phyloP scores from a whole-genome alignment of 2,888 invertebrate species.

The Watsonalla binaria region DNA sequence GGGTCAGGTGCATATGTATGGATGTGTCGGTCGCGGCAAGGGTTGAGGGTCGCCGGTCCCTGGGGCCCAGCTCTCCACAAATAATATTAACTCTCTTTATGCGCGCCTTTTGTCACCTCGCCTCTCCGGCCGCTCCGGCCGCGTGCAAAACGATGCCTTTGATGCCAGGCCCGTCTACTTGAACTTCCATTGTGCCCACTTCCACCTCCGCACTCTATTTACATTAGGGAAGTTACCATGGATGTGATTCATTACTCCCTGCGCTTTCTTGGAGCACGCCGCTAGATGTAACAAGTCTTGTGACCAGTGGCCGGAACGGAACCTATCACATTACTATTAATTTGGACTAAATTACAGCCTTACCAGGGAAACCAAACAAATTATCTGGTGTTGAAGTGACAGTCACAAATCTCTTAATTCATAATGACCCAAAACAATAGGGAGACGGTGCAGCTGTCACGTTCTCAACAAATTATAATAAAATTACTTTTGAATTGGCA shows the following conservation, averaged over 20 bases:
- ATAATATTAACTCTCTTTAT: slow-evolving; percentile 58
- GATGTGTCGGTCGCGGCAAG: slow-evolving; percentile 13
- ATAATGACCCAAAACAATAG: slow-evolving; percentile 25
- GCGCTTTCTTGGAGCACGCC: neutral
- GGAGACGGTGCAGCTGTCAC: slow-evolving; percentile 28
- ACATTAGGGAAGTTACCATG: slow-evolving; percentile 2
- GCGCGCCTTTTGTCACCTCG: slow-evolving; percentile 43
- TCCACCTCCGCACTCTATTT: slow-evolving; percentile 25
- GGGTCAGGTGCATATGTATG: slow-evolving; percentile 32
- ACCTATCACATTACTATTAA: neutral
- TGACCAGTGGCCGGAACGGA: neutral
- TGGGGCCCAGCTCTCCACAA: slow-evolving; percentile 33
- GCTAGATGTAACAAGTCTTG: neutral
- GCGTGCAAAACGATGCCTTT: slow-evolving; percentile 51
- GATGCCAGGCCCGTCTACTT: slow-evolving; percentile 43
- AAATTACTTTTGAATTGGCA: slow-evolving; percentile 46
- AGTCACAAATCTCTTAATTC: slow-evolving; percentile 24
- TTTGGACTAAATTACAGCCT: neutral
- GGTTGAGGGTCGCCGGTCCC: slow-evolving; percentile 25
- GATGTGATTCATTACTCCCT: neutral
- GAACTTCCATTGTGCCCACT: slow-evolving; percentile 33
- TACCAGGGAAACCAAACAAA: slow-evolving; percentile 12
- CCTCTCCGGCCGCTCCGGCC: slow-evolving; percentile 13
- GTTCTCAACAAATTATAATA: slow-evolving; percentile 40
- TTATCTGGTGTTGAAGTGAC: slow-evolving; percentile 8